Conservation (phyloP, 2,888 invertebrate genomes). For the Drosophila sordidapex region DNA sequence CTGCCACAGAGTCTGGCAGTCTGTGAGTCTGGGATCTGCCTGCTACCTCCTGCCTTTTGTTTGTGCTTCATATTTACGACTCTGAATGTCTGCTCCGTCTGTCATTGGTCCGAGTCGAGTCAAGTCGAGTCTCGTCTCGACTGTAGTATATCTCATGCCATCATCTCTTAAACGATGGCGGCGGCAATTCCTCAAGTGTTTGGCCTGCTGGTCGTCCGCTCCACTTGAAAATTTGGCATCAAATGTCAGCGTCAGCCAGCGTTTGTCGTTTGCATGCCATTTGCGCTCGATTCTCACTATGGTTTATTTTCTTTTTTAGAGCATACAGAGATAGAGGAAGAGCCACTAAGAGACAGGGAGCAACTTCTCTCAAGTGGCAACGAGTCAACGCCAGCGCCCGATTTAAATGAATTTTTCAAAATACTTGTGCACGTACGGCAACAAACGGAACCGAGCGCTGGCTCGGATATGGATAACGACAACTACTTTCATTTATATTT, state of each 20-base stretch:
- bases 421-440: conserved; percentile 79
- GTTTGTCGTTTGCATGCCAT: conserved; percentile 75
- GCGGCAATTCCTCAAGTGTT: conserved; percentile 81
- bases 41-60: conserved; percentile 55
- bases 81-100: conserved; percentile 29
- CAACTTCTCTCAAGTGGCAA: conserved; percentile 50
- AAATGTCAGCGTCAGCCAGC: conserved; percentile 76
- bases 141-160: conserved; percentile 75
- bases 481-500: conserved; percentile 66
- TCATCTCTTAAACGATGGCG: conserved; percentile 77
- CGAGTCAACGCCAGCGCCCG: conserved; percentile 55
- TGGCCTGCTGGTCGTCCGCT: conserved; percentile 61
- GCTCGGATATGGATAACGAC: conserved; percentile 65
- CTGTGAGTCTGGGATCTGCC: conserved; percentile 20
- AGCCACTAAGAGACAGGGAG: background rate
- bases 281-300: conserved; percentile 76
- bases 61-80: conserved; percentile 80
- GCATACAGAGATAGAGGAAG: background rate
- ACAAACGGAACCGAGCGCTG: conserved; percentile 40
- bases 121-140: conserved; percentile 29
- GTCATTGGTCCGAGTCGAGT: conserved; percentile 32
- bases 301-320: conserved; percentile 36
- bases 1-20: conserved; percentile 33
- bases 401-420: conserved; percentile 81
- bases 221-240: conserved; percentile 82